Conservation (phyloP, 2,113 vertebrate species). For the Panthera leo region DNA sequence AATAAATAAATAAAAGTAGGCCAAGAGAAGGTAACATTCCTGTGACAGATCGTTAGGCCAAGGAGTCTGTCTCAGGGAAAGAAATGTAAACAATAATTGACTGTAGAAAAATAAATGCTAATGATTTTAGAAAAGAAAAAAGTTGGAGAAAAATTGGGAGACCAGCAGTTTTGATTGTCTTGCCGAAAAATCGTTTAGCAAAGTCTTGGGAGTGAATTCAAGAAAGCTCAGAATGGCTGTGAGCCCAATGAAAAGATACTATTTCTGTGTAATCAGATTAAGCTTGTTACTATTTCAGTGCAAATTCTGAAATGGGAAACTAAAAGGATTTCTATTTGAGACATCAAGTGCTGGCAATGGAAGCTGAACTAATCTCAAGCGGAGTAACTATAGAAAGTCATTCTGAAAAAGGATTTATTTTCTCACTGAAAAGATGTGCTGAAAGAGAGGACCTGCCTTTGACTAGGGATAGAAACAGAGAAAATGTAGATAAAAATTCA, state of each 20-base stretch:
- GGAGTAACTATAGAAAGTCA: neutral
- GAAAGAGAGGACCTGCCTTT: neutral
- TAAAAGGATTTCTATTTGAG: neutral
- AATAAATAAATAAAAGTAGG: neutral
- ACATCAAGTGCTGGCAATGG: neutral
- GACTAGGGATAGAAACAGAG: neutral
- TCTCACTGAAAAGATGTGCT: neutral
- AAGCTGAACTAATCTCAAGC: slow-evolving; percentile 3
- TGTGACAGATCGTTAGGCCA: neutral
- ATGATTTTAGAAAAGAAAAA: neutral
- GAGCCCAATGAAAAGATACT: neutral
- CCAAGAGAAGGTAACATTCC: neutral
- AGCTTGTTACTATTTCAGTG: slow-evolving; percentile 25
- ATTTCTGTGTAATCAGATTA: slow-evolving; percentile 17
- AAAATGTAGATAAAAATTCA: neutral
- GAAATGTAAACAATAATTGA: neutral
- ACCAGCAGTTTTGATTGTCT: neutral
- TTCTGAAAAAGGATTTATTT: slow-evolving; percentile 18
- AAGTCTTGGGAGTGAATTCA: slow-evolving; percentile 1
- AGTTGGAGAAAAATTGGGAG: neutral
- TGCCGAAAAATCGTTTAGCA: neutral
- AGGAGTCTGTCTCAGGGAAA: neutral
- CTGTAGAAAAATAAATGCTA: neutral
- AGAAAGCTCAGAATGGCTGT: neutral
- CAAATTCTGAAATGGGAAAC: slow-evolving; percentile 8